Evolutionary conservation across 2,797 vertebrate genomes (phyloP).

Genomic region (Anisognathus igniventris): DNA sequence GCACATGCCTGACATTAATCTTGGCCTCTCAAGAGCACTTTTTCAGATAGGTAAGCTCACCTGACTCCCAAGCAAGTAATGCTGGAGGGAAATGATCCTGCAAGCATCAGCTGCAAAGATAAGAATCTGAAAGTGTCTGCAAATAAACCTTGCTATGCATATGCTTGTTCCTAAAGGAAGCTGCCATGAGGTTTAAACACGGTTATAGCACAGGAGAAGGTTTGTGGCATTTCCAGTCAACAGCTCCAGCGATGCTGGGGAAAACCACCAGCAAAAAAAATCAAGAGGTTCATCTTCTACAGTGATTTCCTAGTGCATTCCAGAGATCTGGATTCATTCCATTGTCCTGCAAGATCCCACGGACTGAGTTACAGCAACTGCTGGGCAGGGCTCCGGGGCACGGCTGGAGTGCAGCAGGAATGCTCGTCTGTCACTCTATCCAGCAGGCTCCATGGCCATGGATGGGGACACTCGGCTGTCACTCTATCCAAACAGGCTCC

Average conservation of each 20-base stretch:
- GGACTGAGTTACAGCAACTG: conserved; percentile 29
- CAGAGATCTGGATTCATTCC: conserved; percentile 6
- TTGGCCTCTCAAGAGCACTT: neutral
- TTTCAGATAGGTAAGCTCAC: conserved; percentile 3
- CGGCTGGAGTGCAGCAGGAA: neutral
- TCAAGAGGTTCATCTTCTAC: neutral
- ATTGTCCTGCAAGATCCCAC: neutral
- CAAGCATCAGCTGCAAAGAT: neutral
- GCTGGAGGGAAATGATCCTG: neutral
- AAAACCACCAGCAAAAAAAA: neutral
- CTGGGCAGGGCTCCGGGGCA: conserved; percentile 20
- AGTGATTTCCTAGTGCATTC: neutral
- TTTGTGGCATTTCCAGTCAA: neutral
- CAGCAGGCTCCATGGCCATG: too few species aligned
- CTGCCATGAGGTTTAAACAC: neutral
- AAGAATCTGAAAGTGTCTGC: neutral
- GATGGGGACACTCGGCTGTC: too few species aligned
- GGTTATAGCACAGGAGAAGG: neutral
- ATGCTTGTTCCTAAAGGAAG: neutral
- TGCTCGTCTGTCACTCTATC: neutral
- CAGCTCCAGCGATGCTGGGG: neutral
- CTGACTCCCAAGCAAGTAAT: neutral
- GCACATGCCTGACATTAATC: conserved; percentile 8
- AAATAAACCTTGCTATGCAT: neutral
- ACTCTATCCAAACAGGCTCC: too few species aligned